Base-by-base conservation (phyloP, 2,888 invertebrate species). In the Trachelus stipa region DNA sequence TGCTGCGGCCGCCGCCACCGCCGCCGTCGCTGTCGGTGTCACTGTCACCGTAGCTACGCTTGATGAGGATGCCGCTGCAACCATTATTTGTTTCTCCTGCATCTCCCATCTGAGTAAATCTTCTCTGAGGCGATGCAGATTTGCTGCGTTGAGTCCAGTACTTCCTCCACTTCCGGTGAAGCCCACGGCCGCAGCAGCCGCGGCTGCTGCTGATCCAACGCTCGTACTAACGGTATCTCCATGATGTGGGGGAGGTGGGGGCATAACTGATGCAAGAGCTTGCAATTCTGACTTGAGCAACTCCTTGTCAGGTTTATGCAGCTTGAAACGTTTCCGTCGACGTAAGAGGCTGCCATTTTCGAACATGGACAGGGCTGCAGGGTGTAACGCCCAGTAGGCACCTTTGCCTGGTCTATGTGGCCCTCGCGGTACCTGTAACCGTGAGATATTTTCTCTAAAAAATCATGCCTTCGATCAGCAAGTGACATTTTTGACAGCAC, bases 341-440 rank as follows among this genome's bases (percentile, higher is more conserved):
- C 97, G 92, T 56, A 97, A 92, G 79, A 97, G 93, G 76, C 96
- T 96, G 34, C 98, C 98, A 91, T 98, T 98, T 90, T 98, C 96
- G 92, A 97, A 97, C 96, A 97, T 97, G 89, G 96, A 95, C 81
- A 96, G 93, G 40, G 96, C 96, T 74, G 95, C 94, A 12, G 96
- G 96, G 88, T 96, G 96, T 73, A 96, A 92, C 0, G 96, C 96
- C 96, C 96, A 97, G 90, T 96, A 96, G 69, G 96, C 96, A n/a
- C 96, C 96, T 92, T 96, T 96, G 69, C 96, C 96, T 0, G 96
- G 96, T 69, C 96, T 92, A 91, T 95, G 96, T 0, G 96, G 96
- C 78, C 95, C 92, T 56, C 96, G 92, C 35, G 96, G 97, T 81
- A 97, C 96, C 92, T 92, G 86, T 2, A 88, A 90, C 73, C 80